A percentile compares a stretch with the other conserved stretches of the same genome.
phyloP scores from a whole-genome alignment of 2,888 invertebrate species.

The Microchrysa polita region DNA sequence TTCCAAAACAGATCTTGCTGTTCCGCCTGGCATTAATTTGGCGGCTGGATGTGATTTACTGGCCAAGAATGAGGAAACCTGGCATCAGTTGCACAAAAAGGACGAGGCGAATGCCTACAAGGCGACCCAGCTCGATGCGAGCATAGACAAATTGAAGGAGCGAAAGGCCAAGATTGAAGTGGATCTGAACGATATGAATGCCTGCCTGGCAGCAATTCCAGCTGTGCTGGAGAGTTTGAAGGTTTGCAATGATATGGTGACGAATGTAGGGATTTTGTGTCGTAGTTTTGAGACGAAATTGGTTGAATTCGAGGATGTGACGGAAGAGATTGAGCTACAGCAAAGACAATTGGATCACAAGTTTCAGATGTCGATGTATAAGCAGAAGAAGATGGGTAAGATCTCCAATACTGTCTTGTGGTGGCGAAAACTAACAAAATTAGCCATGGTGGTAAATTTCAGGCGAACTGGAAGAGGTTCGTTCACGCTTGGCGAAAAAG shows the following conservation, averaged over 20 bases:
- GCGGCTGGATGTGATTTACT: conserved; percentile 73
- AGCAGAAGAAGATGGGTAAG: conserved; percentile 72
- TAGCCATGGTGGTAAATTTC: too few species aligned
- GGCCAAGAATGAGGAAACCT: conserved; percentile 71
- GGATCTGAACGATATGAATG: conserved; percentile 58
- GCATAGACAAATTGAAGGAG: conserved; percentile 64
- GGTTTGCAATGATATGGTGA: conserved; percentile 61
- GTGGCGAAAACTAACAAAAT: too few species aligned
- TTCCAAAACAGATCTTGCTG: conserved; percentile 53
- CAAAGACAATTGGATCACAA: conserved; percentile 72
- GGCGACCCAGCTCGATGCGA: conserved; percentile 65
- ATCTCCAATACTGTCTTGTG: background rate
- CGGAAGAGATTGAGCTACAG: conserved; percentile 72
- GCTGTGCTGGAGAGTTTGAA: conserved; percentile 62
- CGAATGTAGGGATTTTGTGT: conserved; percentile 67
- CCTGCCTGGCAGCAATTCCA: conserved; percentile 58
- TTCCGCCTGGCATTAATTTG: conserved; percentile 62
- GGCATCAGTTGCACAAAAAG: conserved; percentile 71
- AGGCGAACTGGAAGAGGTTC: conserved; percentile 63
- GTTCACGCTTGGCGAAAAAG: conserved; percentile 68
- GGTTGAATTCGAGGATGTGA: conserved; percentile 69
- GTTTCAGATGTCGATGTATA: conserved; percentile 71
- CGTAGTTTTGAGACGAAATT: conserved; percentile 69
- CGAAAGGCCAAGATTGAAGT: conserved; percentile 54
- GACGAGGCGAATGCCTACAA: conserved; percentile 71